phyloP scores from a whole-genome alignment of 1,140 invertebrate genomes.

The Sycophaga agraensis region DNA sequence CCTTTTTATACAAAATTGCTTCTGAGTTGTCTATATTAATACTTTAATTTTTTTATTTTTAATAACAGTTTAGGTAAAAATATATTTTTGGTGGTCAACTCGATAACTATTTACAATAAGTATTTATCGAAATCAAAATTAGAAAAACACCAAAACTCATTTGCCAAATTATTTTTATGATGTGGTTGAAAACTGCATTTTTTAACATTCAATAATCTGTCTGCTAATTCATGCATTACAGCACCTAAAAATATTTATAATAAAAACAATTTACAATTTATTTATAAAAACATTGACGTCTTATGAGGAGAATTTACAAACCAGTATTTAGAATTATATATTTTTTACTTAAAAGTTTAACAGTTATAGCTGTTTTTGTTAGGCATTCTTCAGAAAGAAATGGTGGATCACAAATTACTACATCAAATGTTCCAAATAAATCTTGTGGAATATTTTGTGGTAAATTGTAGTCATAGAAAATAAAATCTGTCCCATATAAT shows the following conservation, averaged over 20 bases:
- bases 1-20: too few relatives aligned
- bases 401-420: slow-evolving; percentile 91
- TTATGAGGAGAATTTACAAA: slow-evolving; percentile 40
- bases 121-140: slow-evolving; percentile 75
- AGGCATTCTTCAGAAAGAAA: slow-evolving; percentile 93
- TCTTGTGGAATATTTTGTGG: slow-evolving; percentile 72
- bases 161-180: slow-evolving; percentile 87
- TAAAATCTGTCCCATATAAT: slow-evolving; percentile 77
- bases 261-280: background rate
- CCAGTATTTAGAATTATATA: slow-evolving; percentile 91
- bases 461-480: slow-evolving; percentile 86
- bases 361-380: slow-evolving; percentile 77
- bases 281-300: background rate
- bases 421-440: slow-evolving; percentile 68
- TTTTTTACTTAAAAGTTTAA: slow-evolving; percentile 74
- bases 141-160: slow-evolving; percentile 88
- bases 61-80: too few relatives aligned
- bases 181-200: slow-evolving; percentile 74
- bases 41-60: too few relatives aligned
- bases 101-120: slow-evolving; percentile 28
- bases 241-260: slow-evolving; percentile 66
- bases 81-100: too few relatives aligned
- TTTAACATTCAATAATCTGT: slow-evolving; percentile 66
- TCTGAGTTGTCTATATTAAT: too few relatives aligned
- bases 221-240: slow-evolving; percentile 73